Conservation (phyloP, 2,888 invertebrate species). For the Calameuta pallipes region DNA sequence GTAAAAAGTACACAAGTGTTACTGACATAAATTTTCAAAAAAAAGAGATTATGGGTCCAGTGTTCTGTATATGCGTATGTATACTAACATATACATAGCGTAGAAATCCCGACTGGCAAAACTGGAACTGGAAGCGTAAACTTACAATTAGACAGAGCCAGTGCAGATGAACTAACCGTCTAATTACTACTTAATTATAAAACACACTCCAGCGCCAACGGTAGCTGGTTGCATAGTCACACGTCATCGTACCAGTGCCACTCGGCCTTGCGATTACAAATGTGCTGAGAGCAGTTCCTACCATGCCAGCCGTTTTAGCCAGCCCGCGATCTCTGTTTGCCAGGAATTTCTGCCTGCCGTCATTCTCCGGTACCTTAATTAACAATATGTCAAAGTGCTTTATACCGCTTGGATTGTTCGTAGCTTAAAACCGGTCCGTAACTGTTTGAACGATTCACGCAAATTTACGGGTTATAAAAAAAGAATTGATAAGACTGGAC, state of each 20-base stretch:
- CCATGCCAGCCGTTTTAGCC: not conserved
- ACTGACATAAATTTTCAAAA: not conserved
- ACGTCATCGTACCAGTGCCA: slow-evolving; percentile 7
- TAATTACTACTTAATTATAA: slow-evolving; percentile 39
- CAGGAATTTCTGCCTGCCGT: slow-evolving; percentile 25
- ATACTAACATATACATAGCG: not conserved
- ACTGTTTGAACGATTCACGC: not conserved
- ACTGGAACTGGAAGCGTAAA: not conserved
- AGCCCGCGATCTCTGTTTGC: slow-evolving; percentile 22
- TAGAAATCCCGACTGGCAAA: not conserved
- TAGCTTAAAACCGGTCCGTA: not conserved
- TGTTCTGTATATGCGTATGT: not conserved
- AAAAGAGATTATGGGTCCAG: not conserved
- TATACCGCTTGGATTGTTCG: not conserved
- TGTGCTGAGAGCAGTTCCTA: slow-evolving; percentile 8
- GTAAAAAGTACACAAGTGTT: not conserved
- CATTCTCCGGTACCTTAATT: slow-evolving; percentile 31
- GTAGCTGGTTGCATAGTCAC: slow-evolving; percentile 17
- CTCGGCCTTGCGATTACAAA: slow-evolving; percentile 18
- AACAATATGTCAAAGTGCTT: slow-evolving; percentile 29
- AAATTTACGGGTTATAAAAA: not conserved
- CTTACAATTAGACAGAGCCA: not conserved
- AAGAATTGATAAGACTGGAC: not conserved
- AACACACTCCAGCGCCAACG: slow-evolving; percentile 17
- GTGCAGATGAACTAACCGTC: slow-evolving; percentile 28